Evolutionary conservation across 2,797 vertebrate species (phyloP), one percentile per base, ranked within the genome.

Genomic region (Anisognathus igniventris): DNA sequence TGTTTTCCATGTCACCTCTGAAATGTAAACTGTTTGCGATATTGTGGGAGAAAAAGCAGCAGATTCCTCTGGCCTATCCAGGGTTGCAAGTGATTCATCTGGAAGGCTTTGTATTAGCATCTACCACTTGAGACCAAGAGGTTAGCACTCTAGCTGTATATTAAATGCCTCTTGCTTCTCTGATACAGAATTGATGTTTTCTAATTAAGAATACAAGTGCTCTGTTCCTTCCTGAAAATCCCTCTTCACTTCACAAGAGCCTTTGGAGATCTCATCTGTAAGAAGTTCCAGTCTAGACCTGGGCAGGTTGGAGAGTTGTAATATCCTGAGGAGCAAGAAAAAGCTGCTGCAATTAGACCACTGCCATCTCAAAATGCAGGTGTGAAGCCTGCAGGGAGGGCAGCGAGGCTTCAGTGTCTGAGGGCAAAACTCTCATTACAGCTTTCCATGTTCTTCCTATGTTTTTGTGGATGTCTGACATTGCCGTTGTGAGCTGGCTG

Each of bases 201-300:
- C 90, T 94, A 96, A 95, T 96, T 95, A 93, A 90, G 86, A 86
- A 74, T 79, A 93, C 85, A 93, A 93, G 80, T 89, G 79, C 88
- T 96, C 68, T 94, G 80, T 93, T 96, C 64, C 70, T 94, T 56
- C 76, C 54, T 96, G 78, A 91, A 91, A 92, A 91, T 93, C 78
- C 54, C 84, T 92, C 62, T 95, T 96, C 79, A 73, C 79, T 95
- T 92, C 57, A 61, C 58, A 93, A 93, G 64, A 61, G 80, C 78
- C 71, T 78, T 81, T 90, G 65, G 74, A 92, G 94, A 65, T 94
- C 66, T 90, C 51, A n/a, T 90, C 45, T 64, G 42, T 66, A 60
- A 80, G 39, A 67, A 86, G 51, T 92, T 62, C 53, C 56, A 56
- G 44, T 48, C 54, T 92, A 70, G 61, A 67, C 58, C 57, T 66